These are phyloP conservation scores for Antheraea mylitta DNA, from an alignment of 1,140 invertebrate species.

Conservation along the genomic window DNA sequence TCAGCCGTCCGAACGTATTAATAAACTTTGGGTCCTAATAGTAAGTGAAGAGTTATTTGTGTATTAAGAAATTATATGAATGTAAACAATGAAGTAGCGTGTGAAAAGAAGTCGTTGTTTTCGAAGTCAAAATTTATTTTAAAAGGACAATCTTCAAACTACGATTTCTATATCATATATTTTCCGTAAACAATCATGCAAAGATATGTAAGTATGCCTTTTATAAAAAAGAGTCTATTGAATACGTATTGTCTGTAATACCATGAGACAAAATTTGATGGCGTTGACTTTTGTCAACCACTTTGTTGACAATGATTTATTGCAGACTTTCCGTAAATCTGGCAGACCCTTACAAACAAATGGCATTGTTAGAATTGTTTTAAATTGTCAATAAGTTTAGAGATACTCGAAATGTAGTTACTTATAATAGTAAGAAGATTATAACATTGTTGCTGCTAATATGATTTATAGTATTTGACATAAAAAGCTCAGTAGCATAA, in stretches of 20 bases:
- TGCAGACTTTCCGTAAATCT: constrained; percentile 38
- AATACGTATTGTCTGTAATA: constrained; percentile 46
- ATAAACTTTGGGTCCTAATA: constrained; percentile 39
- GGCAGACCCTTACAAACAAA: constrained; percentile 33
- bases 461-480: background rate
- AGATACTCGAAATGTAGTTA: background rate
- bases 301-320: constrained; percentile 64
- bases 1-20: constrained; percentile 55
- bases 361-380: constrained; percentile 22
- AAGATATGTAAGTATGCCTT: constrained; percentile 37
- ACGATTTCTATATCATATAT: constrained; percentile 55
- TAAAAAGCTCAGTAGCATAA: background rate
- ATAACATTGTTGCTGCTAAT: background rate
- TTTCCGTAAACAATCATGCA: constrained; percentile 45
- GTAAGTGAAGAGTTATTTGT: constrained; percentile 38
- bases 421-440: background rate
- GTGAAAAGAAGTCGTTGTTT: constrained; percentile 27
- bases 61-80: constrained; percentile 26
- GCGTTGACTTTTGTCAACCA: constrained; percentile 50
- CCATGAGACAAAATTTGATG: constrained; percentile 24
- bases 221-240: constrained; percentile 32
- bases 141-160: constrained; percentile 43
- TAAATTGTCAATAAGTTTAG: constrained; percentile 6
- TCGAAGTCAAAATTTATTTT: constrained; percentile 40
- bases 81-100: constrained; percentile 27